A percentile compares a stretch with the other conserved stretches of the same genome.
phyloP scores from a whole-genome alignment of 1,140 invertebrate genomes.

The Ectropis grisescens region DNA sequence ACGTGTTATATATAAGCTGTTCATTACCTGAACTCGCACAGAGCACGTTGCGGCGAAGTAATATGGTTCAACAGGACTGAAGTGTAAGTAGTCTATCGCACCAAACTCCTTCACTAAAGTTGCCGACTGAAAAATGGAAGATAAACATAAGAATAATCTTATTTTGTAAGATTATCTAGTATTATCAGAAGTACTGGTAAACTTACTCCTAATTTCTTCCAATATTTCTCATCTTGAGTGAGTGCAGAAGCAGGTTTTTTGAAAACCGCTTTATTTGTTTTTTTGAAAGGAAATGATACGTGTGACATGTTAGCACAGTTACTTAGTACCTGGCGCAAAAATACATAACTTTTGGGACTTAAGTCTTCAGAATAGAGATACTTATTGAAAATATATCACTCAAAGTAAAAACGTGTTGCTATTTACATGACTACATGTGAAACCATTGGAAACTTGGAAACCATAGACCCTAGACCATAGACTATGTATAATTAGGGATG shows the following conservation, averaged over 20 bases:
- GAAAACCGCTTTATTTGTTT: constrained; percentile 80
- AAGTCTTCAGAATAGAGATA: too few species aligned
- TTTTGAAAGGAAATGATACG: constrained; percentile 75
- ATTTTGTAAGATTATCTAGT: too few species aligned
- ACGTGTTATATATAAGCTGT: too few species aligned
- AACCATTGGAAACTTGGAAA: too few species aligned
- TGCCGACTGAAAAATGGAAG: constrained; percentile 76
- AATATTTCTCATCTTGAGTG: constrained; percentile 84
- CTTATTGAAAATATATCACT: too few species aligned
- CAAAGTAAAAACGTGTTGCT: too few species aligned
- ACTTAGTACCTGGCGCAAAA: too few species aligned
- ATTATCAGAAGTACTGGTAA: not conserved
- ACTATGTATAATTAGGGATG: too few species aligned
- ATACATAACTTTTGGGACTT: too few species aligned
- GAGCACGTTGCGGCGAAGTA: constrained; percentile 93
- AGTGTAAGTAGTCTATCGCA: constrained; percentile 90
- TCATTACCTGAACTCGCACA: constrained; percentile 87
- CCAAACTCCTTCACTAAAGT: constrained; percentile 94
- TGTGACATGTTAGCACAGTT: constrained; percentile 33
- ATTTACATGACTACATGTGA: too few species aligned
- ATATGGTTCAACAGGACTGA: constrained; percentile 88
- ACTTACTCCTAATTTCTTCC: constrained; percentile 87
- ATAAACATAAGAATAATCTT: constrained; percentile 6
- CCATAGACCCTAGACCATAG: too few species aligned
- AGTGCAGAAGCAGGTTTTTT: constrained; percentile 75